Percentiles rank a stretch among this genome's conserved stretches.
phyloP scores from a whole-genome alignment of 2,113 vertebrate genomes.

The Chaetura pelagica region DNA sequence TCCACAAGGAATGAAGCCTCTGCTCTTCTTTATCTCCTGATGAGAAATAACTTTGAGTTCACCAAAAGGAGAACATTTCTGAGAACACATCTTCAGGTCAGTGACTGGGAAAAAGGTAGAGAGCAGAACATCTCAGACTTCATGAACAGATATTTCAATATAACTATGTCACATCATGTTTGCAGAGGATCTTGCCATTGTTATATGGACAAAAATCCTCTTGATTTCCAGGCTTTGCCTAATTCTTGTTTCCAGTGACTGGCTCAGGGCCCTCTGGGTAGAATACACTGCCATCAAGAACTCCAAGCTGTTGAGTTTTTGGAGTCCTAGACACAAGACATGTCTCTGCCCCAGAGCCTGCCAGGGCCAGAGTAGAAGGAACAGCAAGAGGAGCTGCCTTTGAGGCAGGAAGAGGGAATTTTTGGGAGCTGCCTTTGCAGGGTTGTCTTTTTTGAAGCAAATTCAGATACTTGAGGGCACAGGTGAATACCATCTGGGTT shows the following conservation, averaged over 20 bases:
- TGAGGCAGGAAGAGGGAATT: not conserved
- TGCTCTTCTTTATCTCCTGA: constrained; percentile 93
- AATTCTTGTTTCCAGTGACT: not conserved
- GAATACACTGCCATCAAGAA: not conserved
- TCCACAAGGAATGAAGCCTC: constrained; percentile 90
- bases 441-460: not conserved
- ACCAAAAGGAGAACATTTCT: constrained; percentile 94
- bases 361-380: not conserved
- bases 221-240: not conserved
- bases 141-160: not conserved
- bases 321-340: not conserved
- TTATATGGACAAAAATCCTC: not conserved
- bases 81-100: constrained; percentile 94
- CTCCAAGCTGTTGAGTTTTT: not conserved
- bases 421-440: not conserved
- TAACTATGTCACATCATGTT: not conserved
- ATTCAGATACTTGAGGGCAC: not conserved
- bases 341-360: not conserved
- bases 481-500: not conserved
- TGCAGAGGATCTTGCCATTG: not conserved
- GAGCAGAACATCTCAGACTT: not conserved
- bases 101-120: constrained; percentile 14
- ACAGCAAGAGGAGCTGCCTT: not conserved
- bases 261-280: not conserved
- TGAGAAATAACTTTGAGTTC: constrained; percentile 97